Evolutionary conservation across 37 sponge, comb jelly and placozoan species (phyloP).

Genomic region (Oopsacas minuta): DNA sequence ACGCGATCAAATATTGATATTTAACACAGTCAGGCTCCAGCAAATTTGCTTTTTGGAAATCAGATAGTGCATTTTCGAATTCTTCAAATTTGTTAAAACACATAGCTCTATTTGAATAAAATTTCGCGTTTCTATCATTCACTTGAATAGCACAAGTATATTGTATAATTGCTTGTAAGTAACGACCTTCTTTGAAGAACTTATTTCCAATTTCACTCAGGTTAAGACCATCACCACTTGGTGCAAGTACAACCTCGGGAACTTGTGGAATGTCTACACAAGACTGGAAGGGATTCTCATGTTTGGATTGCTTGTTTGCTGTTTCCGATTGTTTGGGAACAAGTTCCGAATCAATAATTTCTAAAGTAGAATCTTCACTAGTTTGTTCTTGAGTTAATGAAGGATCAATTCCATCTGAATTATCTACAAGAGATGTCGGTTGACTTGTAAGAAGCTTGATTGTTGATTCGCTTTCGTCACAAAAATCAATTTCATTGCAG

Average conservation of each 20-base stretch:
- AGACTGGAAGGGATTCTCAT: too few relatives aligned
- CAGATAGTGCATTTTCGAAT: background rate
- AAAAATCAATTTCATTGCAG: too few relatives aligned
- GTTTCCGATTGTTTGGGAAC: background rate
- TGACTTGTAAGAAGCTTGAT: too few relatives aligned
- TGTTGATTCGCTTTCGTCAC: too few relatives aligned
- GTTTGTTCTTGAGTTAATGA: too few relatives aligned
- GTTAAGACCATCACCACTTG: too few relatives aligned
- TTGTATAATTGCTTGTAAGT: background rate
- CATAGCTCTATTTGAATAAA: background rate
- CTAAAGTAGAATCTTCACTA: too few relatives aligned
- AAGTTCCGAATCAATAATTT: background rate
- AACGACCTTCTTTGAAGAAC: background rate
- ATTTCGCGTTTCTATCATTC: background rate
- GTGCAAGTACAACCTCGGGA: too few relatives aligned
- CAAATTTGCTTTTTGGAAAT: background rate
- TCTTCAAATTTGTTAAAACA: background rate
- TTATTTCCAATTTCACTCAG: background rate
- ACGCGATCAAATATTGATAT: background rate
- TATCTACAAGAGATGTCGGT: too few relatives aligned
- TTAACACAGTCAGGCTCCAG: background rate
- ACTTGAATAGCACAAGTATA: slow-evolving; percentile 8
- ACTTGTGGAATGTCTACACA: too few relatives aligned
- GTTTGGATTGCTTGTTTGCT: too few relatives aligned
- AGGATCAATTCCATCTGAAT: too few relatives aligned